Conservation (phyloP, 2,113 vertebrate species). For the Myrmophylax atrothorax region DNA sequence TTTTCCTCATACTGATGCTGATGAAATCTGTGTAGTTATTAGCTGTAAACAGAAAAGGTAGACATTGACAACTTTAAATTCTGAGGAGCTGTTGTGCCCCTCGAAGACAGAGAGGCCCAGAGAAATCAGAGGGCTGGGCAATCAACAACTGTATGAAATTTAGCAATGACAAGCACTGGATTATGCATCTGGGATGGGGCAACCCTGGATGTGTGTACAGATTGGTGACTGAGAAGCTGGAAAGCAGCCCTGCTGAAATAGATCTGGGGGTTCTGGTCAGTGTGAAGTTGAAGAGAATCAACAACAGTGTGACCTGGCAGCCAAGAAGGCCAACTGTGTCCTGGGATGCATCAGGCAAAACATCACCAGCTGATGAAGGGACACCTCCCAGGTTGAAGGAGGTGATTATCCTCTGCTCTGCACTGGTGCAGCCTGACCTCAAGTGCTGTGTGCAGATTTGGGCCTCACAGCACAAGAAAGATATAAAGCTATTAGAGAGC, state of each 20-base stretch:
- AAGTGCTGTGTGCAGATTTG: background rate
- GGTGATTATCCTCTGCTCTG: background rate
- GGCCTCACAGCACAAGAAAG: background rate
- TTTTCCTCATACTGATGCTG: background rate
- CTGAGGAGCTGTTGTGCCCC: background rate
- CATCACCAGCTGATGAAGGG: background rate
- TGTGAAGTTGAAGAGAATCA: background rate
- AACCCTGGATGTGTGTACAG: background rate
- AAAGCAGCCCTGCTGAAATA: background rate
- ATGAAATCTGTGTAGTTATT: background rate
- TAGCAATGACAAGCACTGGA: too few relatives aligned
- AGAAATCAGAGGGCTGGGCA: background rate
- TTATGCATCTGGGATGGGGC: background rate
- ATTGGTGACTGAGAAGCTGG: rapidly evolving
- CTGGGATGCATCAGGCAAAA: background rate
- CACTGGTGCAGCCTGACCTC: background rate
- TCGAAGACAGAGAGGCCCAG: background rate
- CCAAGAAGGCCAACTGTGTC: rapidly evolving
- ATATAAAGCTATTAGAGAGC: background rate
- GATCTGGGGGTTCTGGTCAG: background rate
- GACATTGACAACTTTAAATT: background rate
- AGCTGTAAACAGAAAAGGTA: background rate
- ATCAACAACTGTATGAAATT: background rate
- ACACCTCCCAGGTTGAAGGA: background rate
- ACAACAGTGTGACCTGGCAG: background rate